Evolutionary conservation across 2,888 invertebrate species (phyloP).

Genomic region (Drosophila quinaria): DNA sequence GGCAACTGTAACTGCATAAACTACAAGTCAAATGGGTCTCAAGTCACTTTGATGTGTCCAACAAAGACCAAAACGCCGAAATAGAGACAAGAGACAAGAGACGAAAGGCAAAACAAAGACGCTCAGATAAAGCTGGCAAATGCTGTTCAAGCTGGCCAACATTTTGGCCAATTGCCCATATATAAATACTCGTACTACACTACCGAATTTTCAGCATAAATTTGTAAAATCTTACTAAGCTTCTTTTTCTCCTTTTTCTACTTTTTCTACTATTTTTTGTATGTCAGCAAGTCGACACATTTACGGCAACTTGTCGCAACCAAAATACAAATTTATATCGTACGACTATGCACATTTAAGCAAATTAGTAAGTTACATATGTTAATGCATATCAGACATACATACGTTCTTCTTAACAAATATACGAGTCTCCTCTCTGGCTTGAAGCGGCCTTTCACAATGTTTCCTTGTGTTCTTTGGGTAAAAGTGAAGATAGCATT

Average conservation of each 20-base stretch:
- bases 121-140: slow-evolving; percentile 69
- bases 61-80: slow-evolving; percentile 25
- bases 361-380: slow-evolving; percentile 55
- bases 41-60: slow-evolving; percentile 70
- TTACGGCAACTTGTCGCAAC: slow-evolving; percentile 63
- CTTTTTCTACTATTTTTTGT: slow-evolving; percentile 14
- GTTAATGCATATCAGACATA: slow-evolving; percentile 33
- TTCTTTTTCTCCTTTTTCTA: slow-evolving; percentile 6
- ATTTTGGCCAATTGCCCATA: slow-evolving; percentile 79
- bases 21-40: slow-evolving; percentile 65
- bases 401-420: slow-evolving; percentile 1
- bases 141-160: slow-evolving; percentile 68
- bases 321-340: slow-evolving; percentile 50
- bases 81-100: background rate
- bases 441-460: slow-evolving; percentile 50
- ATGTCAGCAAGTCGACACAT: slow-evolving; percentile 49
- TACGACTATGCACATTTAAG: slow-evolving; percentile 38
- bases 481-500: slow-evolving; percentile 38
- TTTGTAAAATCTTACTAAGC: slow-evolving; percentile 65
- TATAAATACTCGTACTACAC: slow-evolving; percentile 38
- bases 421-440: background rate
- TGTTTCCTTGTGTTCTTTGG: slow-evolving; percentile 30
- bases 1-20: slow-evolving; percentile 66
- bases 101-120: background rate
- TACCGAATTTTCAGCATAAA: slow-evolving; percentile 65